These are phyloP conservation scores for Falcunculus frontatus DNA, from an alignment of 2,113 vertebrate species.

Conservation along the genomic window DNA sequence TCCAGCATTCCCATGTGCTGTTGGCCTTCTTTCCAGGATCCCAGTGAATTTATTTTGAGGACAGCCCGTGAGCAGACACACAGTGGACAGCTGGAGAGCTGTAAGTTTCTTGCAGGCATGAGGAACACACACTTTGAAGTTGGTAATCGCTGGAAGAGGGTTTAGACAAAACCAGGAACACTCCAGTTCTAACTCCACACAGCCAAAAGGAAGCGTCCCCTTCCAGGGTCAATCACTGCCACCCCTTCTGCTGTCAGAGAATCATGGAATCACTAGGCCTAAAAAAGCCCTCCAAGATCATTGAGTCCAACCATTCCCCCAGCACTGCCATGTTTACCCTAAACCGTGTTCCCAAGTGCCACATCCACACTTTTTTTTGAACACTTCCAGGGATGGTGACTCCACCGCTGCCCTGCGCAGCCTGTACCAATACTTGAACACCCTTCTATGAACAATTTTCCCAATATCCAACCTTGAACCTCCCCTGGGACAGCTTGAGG, in stretches of 20 bases:
- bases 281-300: not conserved
- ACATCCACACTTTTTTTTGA: not conserved
- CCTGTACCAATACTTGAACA: not conserved
- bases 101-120: not conserved
- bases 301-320: not conserved
- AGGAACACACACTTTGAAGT: not conserved
- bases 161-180: not conserved
- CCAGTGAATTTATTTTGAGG: not conserved
- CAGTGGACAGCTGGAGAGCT: not conserved
- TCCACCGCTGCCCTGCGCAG: not conserved
- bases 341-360: not conserved
- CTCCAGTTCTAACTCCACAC: not conserved
- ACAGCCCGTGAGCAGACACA: not conserved
- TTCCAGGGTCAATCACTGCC: not conserved
- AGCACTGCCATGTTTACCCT: not conserved
- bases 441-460: not conserved
- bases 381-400: not conserved
- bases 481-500: not conserved
- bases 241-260: not conserved
- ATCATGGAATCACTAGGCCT: not conserved
- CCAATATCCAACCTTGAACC: not conserved
- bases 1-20: fast-evolving
- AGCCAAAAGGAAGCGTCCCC: not conserved
- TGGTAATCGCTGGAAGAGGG: not conserved
- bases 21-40: not conserved